These are phyloP conservation scores for Smittia aterrima DNA, from an alignment of 2,888 invertebrate species.

Conservation along the genomic window DNA sequence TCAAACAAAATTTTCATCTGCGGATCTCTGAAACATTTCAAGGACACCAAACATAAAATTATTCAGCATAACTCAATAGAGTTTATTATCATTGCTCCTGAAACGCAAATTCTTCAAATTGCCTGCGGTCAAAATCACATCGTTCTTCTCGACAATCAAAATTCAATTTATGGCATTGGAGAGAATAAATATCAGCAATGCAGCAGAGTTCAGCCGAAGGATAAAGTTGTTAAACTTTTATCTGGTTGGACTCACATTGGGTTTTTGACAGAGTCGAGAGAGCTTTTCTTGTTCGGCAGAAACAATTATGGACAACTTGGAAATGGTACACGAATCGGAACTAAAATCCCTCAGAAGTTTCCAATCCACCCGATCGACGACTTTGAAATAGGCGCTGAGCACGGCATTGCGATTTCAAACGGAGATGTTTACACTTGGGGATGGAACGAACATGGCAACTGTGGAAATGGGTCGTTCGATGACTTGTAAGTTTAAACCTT, in stretches of 20 bases:
- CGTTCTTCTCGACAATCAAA: conserved; percentile 58
- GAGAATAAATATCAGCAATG: conserved; percentile 80
- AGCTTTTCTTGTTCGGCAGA: conserved; percentile 73
- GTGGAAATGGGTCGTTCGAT: conserved; percentile 62
- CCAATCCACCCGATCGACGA: conserved; percentile 46
- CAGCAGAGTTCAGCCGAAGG: conserved; percentile 56
- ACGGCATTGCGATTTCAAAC: conserved; percentile 68
- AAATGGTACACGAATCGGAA: background rate
- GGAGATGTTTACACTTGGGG: conserved; percentile 76
- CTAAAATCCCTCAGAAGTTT: conserved; percentile 51
- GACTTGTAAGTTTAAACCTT: conserved; percentile 50
- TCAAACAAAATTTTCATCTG: conserved; percentile 50
- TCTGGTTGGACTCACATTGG: conserved; percentile 78
- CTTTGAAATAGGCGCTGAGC: conserved; percentile 70
- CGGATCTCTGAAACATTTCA: conserved; percentile 44
- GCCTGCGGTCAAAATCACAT: conserved; percentile 80
- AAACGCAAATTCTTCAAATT: conserved; percentile 48
- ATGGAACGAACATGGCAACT: conserved; percentile 89
- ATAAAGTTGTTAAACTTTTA: conserved; percentile 58
- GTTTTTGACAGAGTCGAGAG: conserved; percentile 61
- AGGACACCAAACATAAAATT: conserved; percentile 49
- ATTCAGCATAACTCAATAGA: conserved; percentile 15
- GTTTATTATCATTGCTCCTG: conserved; percentile 56
- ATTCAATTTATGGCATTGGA: conserved; percentile 72
- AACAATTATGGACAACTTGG: conserved; percentile 80